Evolutionary conservation across 1,140 invertebrate species (phyloP).

Genomic region (Liolophura sinensis): DNA sequence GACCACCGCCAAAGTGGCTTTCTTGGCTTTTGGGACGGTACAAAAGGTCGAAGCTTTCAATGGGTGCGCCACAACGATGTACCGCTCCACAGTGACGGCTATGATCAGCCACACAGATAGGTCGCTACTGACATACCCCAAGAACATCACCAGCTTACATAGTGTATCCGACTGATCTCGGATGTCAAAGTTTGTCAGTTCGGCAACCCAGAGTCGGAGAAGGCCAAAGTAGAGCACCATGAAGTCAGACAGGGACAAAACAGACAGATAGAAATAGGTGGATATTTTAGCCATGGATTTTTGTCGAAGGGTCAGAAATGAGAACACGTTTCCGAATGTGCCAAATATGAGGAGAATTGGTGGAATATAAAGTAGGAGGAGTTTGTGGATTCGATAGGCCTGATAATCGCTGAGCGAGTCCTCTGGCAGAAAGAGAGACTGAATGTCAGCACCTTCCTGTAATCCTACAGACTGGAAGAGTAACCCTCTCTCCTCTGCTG

Average conservation of each 20-base stretch:
- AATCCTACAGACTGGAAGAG: conserved; percentile 11
- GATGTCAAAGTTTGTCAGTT: conserved; percentile 34
- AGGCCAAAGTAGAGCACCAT: conserved; percentile 47
- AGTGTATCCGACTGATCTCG: conserved; percentile 29
- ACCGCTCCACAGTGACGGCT: conserved; percentile 54
- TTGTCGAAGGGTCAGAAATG: conserved; percentile 39
- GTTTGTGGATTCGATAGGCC: conserved; percentile 35
- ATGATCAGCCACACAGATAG: conserved; percentile 57
- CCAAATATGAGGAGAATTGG: conserved; percentile 46
- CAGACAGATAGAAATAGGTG: conserved; percentile 47
- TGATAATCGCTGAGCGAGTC: conserved; percentile 20
- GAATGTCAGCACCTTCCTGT: conserved; percentile 7
- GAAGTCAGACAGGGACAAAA: conserved; percentile 46
- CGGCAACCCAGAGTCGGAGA: conserved; percentile 46
- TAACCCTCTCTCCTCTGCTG: conserved; percentile 2
- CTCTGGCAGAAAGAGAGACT: conserved; percentile 12
- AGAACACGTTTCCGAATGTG: conserved; percentile 51
- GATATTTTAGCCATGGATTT: conserved; percentile 32
- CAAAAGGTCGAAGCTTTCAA: conserved; percentile 45
- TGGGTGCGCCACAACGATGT: conserved; percentile 49
- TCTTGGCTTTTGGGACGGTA: conserved; percentile 33
- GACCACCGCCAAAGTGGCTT: conserved; percentile 21
- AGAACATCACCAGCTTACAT: conserved; percentile 46
- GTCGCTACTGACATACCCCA: conserved; percentile 49
- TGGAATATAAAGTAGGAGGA: conserved; percentile 38